Percentiles rank a stretch among this genome's conserved stretches.
Conservation (phyloP, 2,113 vertebrate genomes). For the Hydrochoerus hydrochaeris region DNA sequence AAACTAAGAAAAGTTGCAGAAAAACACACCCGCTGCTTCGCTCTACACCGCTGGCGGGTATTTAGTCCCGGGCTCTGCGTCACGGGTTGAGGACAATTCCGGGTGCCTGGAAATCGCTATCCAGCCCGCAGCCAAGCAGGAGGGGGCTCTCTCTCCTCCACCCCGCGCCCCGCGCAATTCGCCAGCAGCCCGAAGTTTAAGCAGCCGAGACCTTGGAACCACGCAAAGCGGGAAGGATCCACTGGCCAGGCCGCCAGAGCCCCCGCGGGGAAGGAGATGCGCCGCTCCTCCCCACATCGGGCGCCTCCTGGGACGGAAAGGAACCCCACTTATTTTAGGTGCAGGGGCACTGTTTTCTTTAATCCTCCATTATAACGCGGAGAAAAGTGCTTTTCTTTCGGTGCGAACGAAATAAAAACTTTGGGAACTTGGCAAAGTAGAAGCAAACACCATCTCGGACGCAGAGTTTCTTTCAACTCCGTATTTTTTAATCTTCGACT, state of each 20-base stretch:
- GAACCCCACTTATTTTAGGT: conserved; percentile 48
- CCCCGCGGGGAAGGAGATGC: background rate
- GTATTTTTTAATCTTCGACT: background rate
- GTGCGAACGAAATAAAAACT: conserved; percentile 72
- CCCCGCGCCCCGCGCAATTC: background rate
- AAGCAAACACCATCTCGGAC: conserved; percentile 63
- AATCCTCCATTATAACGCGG: conserved; percentile 47
- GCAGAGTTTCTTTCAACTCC: background rate
- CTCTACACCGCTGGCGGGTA: background rate
- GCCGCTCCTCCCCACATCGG: background rate
- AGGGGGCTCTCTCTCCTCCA: background rate
- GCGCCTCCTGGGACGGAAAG: conserved; percentile 6
- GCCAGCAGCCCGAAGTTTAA: background rate
- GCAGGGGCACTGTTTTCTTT: background rate
- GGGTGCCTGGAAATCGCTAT: conserved; percentile 9
- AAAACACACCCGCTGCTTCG: background rate
- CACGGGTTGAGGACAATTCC: background rate
- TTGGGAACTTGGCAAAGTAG: conserved; percentile 69
- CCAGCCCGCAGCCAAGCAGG: rapidly evolving
- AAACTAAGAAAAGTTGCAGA: conserved; percentile 53
- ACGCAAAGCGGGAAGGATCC: background rate
- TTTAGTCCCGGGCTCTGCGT: background rate
- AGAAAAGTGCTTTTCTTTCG: conserved; percentile 50
- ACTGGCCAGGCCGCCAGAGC: background rate
- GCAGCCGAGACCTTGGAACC: background rate